phyloP scores from a whole-genome alignment of 2,888 invertebrate genomes.

The Volucella inanis region DNA sequence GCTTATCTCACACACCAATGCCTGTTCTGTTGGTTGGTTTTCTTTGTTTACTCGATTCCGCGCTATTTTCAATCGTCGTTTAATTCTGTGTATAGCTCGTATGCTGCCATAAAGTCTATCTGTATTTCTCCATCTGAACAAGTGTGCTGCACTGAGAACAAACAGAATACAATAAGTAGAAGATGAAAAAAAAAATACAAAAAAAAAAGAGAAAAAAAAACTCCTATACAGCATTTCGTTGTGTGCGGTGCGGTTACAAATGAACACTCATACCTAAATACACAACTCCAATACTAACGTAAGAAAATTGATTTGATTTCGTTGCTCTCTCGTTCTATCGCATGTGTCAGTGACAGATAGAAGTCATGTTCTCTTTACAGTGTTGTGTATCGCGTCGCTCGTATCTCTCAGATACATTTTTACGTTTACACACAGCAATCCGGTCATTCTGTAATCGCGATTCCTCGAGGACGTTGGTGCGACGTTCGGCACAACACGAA shows the following conservation, averaged over 20 bases:
- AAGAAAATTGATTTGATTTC: constrained; percentile 25
- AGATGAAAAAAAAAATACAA: constrained; percentile 67
- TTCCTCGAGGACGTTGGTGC: constrained; percentile 83
- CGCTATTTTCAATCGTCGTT: constrained; percentile 64
- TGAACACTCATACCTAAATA: constrained; percentile 11
- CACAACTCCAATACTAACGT: constrained; percentile 10
- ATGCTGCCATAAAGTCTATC: constrained; percentile 41
- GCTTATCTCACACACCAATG: constrained; percentile 62
- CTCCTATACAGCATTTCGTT: constrained; percentile 21
- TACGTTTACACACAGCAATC: constrained; percentile 83
- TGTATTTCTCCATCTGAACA: constrained; percentile 53
- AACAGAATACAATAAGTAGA: constrained; percentile 40
- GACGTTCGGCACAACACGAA: constrained; percentile 75
- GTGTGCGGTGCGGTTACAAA: neutral
- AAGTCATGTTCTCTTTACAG: constrained; percentile 13
- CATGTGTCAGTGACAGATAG: neutral
- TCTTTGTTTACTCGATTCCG: constrained; percentile 75
- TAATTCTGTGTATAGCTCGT: constrained; percentile 22
- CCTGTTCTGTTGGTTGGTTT: constrained; percentile 49
- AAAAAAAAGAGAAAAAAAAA: constrained; percentile 66
- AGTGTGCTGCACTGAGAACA: constrained; percentile 71
- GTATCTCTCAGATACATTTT: constrained; percentile 78
- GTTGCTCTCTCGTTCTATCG: constrained; percentile 59
- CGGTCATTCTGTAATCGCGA: constrained; percentile 83
- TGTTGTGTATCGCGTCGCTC: constrained; percentile 54